These are phyloP conservation scores for Lasioglossum lativentre DNA, from an alignment of 2,888 invertebrate species.

Conservation along the genomic window DNA sequence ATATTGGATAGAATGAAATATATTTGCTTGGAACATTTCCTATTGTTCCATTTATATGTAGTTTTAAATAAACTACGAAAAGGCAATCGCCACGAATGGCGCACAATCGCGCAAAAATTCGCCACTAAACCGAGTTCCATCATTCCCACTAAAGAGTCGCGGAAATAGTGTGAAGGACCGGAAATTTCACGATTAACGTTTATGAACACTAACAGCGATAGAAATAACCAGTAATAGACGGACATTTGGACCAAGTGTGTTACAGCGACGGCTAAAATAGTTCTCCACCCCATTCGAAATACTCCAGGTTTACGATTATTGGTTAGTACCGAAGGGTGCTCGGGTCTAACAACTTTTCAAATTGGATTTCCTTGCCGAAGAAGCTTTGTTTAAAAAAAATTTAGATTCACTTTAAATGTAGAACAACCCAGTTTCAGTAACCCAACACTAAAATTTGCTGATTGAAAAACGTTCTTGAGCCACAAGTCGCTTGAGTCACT, in stretches of 20 bases:
- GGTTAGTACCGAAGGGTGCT: not conserved
- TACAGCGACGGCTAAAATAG: not conserved
- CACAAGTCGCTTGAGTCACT: not conserved
- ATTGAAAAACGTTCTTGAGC: not conserved
- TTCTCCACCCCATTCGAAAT: conserved; percentile 9
- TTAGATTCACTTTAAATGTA: too few species aligned
- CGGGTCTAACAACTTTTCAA: not conserved
- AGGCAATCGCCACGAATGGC: not conserved
- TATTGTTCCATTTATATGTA: not conserved
- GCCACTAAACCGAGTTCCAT: not conserved
- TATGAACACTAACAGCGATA: conserved; percentile 3
- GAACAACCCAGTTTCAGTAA: too few species aligned
- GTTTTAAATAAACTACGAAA: not conserved
- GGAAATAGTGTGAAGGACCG: not conserved
- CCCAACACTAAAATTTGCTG: not conserved
- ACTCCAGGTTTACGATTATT: conserved; percentile 6
- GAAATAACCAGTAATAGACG: conserved; percentile 8
- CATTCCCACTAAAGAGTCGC: not conserved
- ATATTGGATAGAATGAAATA: not conserved
- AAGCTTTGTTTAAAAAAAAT: not conserved
- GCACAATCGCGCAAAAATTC: not conserved
- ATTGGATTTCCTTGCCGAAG: not conserved
- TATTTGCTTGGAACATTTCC: not conserved
- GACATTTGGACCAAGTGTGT: conserved; percentile 3
- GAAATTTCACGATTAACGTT: conserved; percentile 6